These are phyloP conservation scores for Lasioglossum morio DNA, from an alignment of 2,888 invertebrate genomes.

Conservation along the genomic window DNA sequence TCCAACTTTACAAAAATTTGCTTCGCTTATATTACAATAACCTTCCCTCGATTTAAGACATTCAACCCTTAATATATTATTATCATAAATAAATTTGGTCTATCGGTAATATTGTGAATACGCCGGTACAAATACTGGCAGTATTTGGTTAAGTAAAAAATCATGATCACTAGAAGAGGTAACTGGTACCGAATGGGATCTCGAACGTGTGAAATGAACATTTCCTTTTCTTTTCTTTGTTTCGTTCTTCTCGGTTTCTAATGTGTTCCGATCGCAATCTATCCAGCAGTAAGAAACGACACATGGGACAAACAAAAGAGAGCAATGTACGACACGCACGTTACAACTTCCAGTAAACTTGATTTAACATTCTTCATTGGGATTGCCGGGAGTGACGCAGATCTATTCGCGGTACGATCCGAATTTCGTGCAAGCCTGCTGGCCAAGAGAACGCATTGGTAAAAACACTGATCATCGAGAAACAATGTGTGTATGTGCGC, in stretches of 20 bases:
- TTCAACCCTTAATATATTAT: slow-evolving; percentile 83
- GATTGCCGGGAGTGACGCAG: slow-evolving; percentile 77
- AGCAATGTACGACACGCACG: slow-evolving; percentile 63
- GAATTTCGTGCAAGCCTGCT: slow-evolving; percentile 39
- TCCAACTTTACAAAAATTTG: slow-evolving; percentile 81
- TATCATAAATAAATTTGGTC: slow-evolving; percentile 85
- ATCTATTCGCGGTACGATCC: slow-evolving; percentile 69
- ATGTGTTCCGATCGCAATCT: slow-evolving; percentile 26
- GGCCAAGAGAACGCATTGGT: slow-evolving; percentile 16
- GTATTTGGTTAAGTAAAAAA: slow-evolving; percentile 83
- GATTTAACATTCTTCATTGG: slow-evolving; percentile 75
- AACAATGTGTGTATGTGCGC: neutral
- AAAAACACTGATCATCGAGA: slow-evolving; percentile 15
- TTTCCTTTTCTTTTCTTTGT: neutral
- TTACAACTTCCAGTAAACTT: slow-evolving; percentile 76
- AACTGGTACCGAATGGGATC: slow-evolving; percentile 64
- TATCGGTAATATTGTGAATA: slow-evolving; percentile 84
- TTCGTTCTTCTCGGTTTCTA: slow-evolving; percentile 2
- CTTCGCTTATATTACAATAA: slow-evolving; percentile 82
- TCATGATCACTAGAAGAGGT: slow-evolving; percentile 76
- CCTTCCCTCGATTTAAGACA: slow-evolving; percentile 81
- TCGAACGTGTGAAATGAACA: slow-evolving; percentile 36
- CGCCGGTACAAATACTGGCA: slow-evolving; percentile 83
- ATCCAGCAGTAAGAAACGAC: slow-evolving; percentile 51
- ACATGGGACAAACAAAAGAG: slow-evolving; percentile 45